Percentiles rank a stretch among this genome's conserved stretches.
Conservation (phyloP, 2,797 vertebrate species). For the Galagoides demidoff region DNA sequence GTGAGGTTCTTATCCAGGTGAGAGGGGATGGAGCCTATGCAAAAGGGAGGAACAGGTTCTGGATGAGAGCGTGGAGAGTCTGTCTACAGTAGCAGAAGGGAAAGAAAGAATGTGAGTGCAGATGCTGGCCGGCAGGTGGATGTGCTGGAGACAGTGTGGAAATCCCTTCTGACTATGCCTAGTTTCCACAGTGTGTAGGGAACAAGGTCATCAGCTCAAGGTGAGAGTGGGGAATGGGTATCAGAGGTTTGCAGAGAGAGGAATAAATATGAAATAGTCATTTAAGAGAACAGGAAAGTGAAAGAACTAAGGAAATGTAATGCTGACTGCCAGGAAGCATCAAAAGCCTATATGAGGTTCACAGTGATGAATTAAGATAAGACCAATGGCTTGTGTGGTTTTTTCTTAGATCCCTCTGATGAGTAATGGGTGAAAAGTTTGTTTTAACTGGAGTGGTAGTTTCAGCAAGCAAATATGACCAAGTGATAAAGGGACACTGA, state of each 20-base stretch:
- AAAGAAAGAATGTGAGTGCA: neutral
- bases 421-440: neutral
- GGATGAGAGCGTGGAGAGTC: neutral
- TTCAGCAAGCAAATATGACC: neutral
- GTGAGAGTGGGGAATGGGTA: neutral
- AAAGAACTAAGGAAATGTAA: neutral
- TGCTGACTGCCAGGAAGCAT: neutral
- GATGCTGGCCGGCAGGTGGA: neutral
- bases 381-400: neutral
- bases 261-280: neutral
- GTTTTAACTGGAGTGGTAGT: neutral
- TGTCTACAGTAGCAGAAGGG: neutral
- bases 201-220: neutral
- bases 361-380: neutral
- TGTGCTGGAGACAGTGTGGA: neutral
- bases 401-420: neutral
- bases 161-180: neutral
- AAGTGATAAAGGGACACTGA: neutral
- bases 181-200: neutral
- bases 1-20: neutral
- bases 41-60: neutral
- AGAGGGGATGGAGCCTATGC: neutral
- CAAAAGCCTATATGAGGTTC: neutral
- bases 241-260: neutral
- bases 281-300: neutral